Percentiles rank a stretch among this genome's conserved stretches.
Conservation (phyloP, 2,888 invertebrate species). For the Drosophila gaucha region DNA sequence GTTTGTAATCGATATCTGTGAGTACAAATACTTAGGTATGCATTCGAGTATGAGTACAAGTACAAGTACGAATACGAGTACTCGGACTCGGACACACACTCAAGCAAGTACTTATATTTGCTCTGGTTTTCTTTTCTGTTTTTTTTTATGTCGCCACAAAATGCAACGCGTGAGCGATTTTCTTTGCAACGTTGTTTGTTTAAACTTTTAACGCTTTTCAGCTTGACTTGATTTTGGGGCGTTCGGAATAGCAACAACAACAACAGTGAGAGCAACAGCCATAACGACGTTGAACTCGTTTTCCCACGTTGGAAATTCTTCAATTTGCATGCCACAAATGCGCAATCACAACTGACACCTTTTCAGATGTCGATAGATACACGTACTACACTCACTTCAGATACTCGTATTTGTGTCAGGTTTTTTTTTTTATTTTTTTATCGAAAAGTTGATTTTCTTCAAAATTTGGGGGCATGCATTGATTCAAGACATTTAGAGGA, state of each 20-base stretch:
- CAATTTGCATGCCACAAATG: constrained; percentile 76
- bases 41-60: constrained; percentile 11
- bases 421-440: constrained; percentile 7
- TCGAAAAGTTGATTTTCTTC: constrained; percentile 27
- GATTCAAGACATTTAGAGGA: not conserved
- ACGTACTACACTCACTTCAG: constrained; percentile 49
- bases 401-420: constrained; percentile 32
- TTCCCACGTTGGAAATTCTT: constrained; percentile 81
- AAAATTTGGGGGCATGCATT: not conserved
- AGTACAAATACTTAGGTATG: constrained; percentile 29
- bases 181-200: constrained; percentile 65
- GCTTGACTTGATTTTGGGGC: constrained; percentile 70
- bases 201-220: constrained; percentile 71
- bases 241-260: constrained; percentile 31
- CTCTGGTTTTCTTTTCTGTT: constrained; percentile 53
- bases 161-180: constrained; percentile 72
- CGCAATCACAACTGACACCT: constrained; percentile 75
- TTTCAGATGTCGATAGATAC: constrained; percentile 49
- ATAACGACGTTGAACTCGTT: constrained; percentile 63
- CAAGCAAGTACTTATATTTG: constrained; percentile 42
- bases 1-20: constrained; percentile 50
- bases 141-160: constrained; percentile 42
- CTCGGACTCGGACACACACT: constrained; percentile 14
- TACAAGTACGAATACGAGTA: constrained; percentile 13
- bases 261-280: constrained; percentile 36